Evolutionary conservation across 2,113 vertebrate genomes (phyloP), one percentile per base, ranked within the genome.

Genomic region (Otocyon megalotis): DNA sequence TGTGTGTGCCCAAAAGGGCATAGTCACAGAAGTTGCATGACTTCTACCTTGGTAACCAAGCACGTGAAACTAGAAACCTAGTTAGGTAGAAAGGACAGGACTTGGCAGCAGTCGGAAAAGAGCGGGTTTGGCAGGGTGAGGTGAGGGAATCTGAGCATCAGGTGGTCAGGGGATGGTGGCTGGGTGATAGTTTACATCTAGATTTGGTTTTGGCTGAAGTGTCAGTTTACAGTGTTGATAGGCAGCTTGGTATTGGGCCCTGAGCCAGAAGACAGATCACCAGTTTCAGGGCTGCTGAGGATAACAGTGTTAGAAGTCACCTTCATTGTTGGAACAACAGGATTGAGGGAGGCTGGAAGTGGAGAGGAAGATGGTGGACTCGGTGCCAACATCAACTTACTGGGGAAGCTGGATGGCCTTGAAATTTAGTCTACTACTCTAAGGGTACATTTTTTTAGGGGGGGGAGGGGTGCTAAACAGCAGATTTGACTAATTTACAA

Each of bases 201-300:
- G 26, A 22, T 77, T 94, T 92, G 72, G 56, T 88, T 72, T 96
- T 81, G 84, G 71, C 35, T 7, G 54, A 90, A 54, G 35, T 58
- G 30, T 77, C 26, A 79, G 19, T 91, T 56, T 69, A 71, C 85
- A 80, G 53, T 84, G 32, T 82, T 16, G 3, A 28, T 4, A 43
- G 54, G 37, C 15, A 67, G 53, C 28, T 88, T 72, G 85, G 56
- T 86, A 3, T 65, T 88, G 69, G 48, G 48, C 81, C 37, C 8
- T 13, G 7, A 82, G 43, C 63, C 16, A 69, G 48, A 93, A 69
- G 65, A 43, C 24, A 48, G 28, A 50, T 77, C 53, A 28, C 76
- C 58, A 71, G 81, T 48, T 60, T 28, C 9, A 15, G 14, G 82
- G 48, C 26, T n/a, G 1, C 24, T 37, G 48, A 90, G 20, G 76